These are phyloP conservation scores for Caenorhabditis sp. DNA, from an alignment of 2,888 invertebrate genomes.

Conservation along the genomic window DNA sequence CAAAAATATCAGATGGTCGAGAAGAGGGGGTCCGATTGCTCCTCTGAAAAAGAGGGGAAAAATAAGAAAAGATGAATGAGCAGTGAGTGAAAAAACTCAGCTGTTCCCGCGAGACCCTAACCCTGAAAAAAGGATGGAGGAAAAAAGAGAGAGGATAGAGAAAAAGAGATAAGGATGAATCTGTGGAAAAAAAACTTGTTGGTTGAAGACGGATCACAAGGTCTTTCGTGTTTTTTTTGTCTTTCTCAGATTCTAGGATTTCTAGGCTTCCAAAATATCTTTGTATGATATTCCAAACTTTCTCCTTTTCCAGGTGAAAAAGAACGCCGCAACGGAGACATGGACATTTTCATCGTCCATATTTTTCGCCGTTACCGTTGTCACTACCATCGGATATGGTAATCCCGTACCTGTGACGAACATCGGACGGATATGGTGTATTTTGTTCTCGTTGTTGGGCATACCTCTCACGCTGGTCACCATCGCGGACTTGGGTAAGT, in stretches of 20 bases:
- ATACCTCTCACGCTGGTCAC: constrained; percentile 83
- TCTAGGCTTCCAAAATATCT: neutral
- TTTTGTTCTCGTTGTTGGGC: constrained; percentile 83
- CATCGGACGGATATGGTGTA: constrained; percentile 80
- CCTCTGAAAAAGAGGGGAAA: neutral
- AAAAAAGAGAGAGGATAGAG: no score
- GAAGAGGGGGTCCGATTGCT: no score
- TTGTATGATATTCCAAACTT: no score
- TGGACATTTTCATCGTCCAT: constrained; percentile 83
- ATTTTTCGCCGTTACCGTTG: constrained; percentile 83
- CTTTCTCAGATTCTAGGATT: no score
- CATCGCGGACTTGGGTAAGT: constrained; percentile 82
- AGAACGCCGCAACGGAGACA: constrained; percentile 81
- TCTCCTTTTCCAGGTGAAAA: constrained; percentile 75
- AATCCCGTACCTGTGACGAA: constrained; percentile 83
- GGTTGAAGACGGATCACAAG: neutral
- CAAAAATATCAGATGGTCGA: constrained; percentile 29
- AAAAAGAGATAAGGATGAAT: constrained; percentile 19
- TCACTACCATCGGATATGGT: constrained; percentile 83
- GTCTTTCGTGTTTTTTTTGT: neutral
- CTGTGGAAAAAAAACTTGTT: constrained; percentile 4
- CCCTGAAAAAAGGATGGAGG: no score
- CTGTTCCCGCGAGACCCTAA: constrained; percentile 52
- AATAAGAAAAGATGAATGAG: constrained; percentile 5
- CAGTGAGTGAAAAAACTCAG: constrained; percentile 1